Conservation (phyloP, 2,113 vertebrate species). For the Cyphomyrus discorhynchus region DNA sequence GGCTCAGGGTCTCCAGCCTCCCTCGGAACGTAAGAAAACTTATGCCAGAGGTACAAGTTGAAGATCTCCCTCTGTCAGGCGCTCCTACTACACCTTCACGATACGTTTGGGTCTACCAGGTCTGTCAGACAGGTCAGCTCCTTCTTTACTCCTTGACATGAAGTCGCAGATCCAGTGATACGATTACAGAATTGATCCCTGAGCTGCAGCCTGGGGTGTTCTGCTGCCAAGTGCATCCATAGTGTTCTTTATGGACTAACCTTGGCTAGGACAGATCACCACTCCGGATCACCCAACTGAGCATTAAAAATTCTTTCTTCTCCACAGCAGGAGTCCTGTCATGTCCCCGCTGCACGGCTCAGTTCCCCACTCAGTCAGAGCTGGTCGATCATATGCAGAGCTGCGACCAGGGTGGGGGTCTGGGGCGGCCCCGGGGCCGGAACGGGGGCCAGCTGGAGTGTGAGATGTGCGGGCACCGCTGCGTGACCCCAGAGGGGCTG, state of each 20-base stretch:
- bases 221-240: background rate
- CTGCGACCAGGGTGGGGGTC: constrained; percentile 32
- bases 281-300: background rate
- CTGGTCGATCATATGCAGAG: constrained; percentile 73
- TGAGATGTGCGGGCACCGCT: constrained; percentile 79
- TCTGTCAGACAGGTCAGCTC: background rate
- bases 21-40: background rate
- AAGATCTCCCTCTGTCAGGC: background rate
- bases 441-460: constrained; percentile 69
- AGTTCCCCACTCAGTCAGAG: constrained; percentile 67
- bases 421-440: constrained; percentile 32
- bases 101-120: background rate
- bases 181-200: background rate
- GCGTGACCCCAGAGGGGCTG: constrained; percentile 71
- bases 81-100: background rate
- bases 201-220: background rate
- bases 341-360: constrained; percentile 66
- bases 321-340: constrained; percentile 30
- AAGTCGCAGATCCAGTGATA: background rate
- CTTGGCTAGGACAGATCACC: background rate
- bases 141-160: background rate
- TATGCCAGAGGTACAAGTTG: background rate
- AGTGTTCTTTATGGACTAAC: background rate
- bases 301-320: background rate
- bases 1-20: background rate